These are phyloP conservation scores for Cacatua alba DNA, from an alignment of 2,113 vertebrate genomes.

Conservation along the genomic window DNA sequence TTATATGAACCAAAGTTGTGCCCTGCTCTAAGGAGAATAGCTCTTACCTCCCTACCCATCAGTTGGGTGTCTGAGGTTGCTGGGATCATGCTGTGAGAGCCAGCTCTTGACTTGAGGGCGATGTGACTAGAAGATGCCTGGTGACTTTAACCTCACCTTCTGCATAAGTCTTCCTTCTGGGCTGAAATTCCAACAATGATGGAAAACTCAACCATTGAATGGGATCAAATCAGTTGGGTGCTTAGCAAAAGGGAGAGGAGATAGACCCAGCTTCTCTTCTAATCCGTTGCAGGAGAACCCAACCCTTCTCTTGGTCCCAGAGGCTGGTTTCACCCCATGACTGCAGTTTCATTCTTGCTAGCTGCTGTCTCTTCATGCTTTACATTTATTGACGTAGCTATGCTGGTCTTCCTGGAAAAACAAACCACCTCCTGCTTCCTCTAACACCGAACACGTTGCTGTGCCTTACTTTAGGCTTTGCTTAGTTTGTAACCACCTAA, in stretches of 20 bases:
- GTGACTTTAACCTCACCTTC: not conserved
- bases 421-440: not conserved
- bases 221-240: not conserved
- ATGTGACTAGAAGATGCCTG: not conserved
- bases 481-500: not conserved
- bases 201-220: not conserved
- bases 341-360: not conserved
- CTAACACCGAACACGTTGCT: not conserved
- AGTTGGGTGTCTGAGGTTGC: not conserved
- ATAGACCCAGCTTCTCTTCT: not conserved
- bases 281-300: not conserved
- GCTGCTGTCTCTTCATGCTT: not conserved
- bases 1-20: not conserved
- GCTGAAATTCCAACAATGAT: not conserved
- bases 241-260: not conserved
- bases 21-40: not conserved
- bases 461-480: not conserved
- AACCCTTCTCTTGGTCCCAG: not conserved
- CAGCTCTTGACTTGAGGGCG: not conserved
- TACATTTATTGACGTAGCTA: rapidly evolving
- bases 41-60: not conserved
- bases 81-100: not conserved
- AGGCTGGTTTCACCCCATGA: not conserved
- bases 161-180: not conserved
- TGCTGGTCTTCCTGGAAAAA: not conserved